These are phyloP conservation scores for Candoia aspera DNA, from an alignment of 2,113 vertebrate species.

Conservation along the genomic window DNA sequence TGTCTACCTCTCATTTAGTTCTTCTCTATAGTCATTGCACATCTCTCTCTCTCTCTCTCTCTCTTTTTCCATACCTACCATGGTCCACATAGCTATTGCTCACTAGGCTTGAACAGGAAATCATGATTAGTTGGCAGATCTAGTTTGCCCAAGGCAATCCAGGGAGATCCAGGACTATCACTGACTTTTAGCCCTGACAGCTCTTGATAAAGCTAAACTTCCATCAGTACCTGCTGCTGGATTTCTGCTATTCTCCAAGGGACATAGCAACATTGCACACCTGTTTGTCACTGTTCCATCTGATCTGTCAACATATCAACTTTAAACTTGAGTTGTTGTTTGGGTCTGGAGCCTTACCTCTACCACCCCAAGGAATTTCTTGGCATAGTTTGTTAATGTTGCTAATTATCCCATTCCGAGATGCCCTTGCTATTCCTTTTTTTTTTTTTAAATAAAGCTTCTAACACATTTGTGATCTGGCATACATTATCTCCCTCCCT, in stretches of 20 bases:
- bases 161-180: not conserved
- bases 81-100: too few relatives aligned
- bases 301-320: not conserved
- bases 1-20: too few relatives aligned
- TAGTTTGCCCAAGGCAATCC: not conserved
- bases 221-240: not conserved
- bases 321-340: not conserved
- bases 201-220: not conserved
- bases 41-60: not conserved
- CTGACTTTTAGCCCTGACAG: not conserved
- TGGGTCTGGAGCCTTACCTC: not conserved
- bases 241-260: not conserved
- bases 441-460: not conserved
- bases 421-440: slow-evolving; percentile 13
- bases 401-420: slow-evolving; percentile 49
- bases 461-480: not conserved
- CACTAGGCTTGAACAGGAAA: not conserved
- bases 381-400: slow-evolving; percentile 41
- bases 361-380: slow-evolving; percentile 17
- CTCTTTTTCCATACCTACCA: not conserved
- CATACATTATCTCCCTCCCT: slow-evolving; percentile 11
- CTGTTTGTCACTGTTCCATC: not conserved
- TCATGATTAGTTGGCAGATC: not conserved
- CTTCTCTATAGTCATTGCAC: too few relatives aligned
- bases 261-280: too few relatives aligned